Percentiles rank a stretch among this genome's conserved stretches.
Conservation (phyloP, 1,140 invertebrate species). For the Amyelois transitella region DNA sequence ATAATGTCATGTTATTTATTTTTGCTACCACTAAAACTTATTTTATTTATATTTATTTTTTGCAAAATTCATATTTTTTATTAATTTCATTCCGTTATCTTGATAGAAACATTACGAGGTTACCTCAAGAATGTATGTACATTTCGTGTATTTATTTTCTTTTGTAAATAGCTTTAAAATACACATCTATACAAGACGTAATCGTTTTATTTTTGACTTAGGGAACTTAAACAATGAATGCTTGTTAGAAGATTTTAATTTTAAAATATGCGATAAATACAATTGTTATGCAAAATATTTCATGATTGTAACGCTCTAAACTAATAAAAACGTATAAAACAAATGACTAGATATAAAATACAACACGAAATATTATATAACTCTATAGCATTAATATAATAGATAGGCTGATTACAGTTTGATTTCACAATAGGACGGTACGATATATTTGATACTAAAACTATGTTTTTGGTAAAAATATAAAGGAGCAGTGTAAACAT, state of each 20-base stretch:
- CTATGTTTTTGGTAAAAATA: no score
- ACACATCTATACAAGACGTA: conserved; percentile 18
- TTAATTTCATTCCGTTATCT: conserved; percentile 31
- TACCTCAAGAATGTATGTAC: conserved; percentile 45
- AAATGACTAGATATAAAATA: conserved; percentile 7
- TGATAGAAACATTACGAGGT: conserved; percentile 21
- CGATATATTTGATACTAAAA: no score
- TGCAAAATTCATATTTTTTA: background rate
- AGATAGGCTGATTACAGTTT: no score
- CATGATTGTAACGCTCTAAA: background rate
- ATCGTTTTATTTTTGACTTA: conserved; percentile 2
- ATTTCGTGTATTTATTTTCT: conserved; percentile 48
- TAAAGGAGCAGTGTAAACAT: no score
- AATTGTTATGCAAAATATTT: background rate
- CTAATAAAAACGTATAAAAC: conserved; percentile 1
- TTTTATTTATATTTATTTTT: background rate
- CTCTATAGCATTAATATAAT: no score
- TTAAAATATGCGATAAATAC: background rate
- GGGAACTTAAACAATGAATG: background rate
- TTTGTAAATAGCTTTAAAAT: conserved; percentile 64
- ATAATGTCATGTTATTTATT: background rate
- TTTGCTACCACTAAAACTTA: background rate
- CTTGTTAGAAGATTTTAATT: background rate
- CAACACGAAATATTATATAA: background rate
- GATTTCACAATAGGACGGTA: no score